Conservation (phyloP, 1,140 invertebrate genomes). For the Drosophila lacteicornis region DNA sequence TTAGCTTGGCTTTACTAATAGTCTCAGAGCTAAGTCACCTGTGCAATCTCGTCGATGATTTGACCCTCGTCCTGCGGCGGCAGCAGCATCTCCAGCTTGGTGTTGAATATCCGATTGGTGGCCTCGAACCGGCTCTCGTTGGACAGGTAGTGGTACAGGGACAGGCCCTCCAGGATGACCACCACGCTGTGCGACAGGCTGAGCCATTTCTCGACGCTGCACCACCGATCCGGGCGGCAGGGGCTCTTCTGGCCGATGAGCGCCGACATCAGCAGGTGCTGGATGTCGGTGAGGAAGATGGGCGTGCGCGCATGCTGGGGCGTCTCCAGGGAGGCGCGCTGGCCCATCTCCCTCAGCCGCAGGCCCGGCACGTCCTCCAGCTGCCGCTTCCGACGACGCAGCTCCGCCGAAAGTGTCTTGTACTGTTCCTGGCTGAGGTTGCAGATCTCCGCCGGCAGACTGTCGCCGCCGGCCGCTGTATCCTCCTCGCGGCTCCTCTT, state of each 20-base stretch:
- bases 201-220: constrained; percentile 90
- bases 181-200: constrained; percentile 90
- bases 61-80: constrained; percentile 89
- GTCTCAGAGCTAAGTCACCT: constrained; percentile 84
- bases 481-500: constrained; percentile 51
- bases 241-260: constrained; percentile 90
- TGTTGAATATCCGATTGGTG: constrained; percentile 87
- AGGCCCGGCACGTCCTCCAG: constrained; percentile 87
- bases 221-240: constrained; percentile 91
- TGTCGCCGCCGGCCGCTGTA: constrained; percentile 43
- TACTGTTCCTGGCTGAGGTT: constrained; percentile 86
- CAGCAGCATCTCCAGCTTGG: constrained; percentile 90
- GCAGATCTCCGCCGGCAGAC: constrained; percentile 36
- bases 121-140: constrained; percentile 88
- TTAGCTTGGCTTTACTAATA: neutral
- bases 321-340: constrained; percentile 87
- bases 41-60: constrained; percentile 91
- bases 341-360: constrained; percentile 87
- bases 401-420: constrained; percentile 86
- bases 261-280: constrained; percentile 92
- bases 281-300: constrained; percentile 92
- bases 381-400: constrained; percentile 86
- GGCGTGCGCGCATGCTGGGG: constrained; percentile 88
- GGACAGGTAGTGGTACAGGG: constrained; percentile 89
- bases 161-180: constrained; percentile 91